Evolutionary conservation across 2,888 invertebrate species (phyloP).

Genomic region (Entomobrya proxima): DNA sequence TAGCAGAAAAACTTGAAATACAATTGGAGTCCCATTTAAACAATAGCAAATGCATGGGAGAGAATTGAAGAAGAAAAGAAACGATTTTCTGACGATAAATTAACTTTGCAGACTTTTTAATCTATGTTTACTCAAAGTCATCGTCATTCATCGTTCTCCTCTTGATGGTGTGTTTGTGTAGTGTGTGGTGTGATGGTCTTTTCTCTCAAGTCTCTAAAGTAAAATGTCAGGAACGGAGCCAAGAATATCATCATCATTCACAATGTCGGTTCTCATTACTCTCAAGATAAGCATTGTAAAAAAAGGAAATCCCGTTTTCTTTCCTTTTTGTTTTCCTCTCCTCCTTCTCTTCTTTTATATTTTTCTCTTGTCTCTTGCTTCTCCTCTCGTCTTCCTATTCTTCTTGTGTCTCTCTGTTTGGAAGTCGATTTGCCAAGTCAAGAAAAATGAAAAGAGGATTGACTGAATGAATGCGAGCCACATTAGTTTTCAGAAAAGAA

Average conservation of each 20-base stretch:
- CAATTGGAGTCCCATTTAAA: slow-evolving; percentile 36
- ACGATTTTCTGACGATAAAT: slow-evolving; percentile 59
- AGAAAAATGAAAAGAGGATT: slow-evolving; percentile 55
- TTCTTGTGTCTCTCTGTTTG: slow-evolving; percentile 41
- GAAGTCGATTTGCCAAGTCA: slow-evolving; percentile 65
- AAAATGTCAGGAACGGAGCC: slow-evolving; percentile 64
- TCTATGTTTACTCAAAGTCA: slow-evolving; percentile 64
- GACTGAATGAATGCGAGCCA: slow-evolving; percentile 58
- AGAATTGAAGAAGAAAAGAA: slow-evolving; percentile 22
- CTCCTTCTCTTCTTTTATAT: background rate
- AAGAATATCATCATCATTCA: slow-evolving; percentile 66
- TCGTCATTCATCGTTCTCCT: slow-evolving; percentile 51
- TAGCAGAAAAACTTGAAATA: slow-evolving; percentile 6
- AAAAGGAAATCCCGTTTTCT: slow-evolving; percentile 57
- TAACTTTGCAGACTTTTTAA: slow-evolving; percentile 59
- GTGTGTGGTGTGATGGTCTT: slow-evolving; percentile 5
- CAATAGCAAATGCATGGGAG: background rate
- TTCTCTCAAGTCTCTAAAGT: slow-evolving; percentile 36
- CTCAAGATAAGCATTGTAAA: slow-evolving; percentile 51
- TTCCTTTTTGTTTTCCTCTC: slow-evolving; percentile 26
- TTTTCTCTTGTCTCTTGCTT: slow-evolving; percentile 6
- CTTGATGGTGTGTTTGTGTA: background rate
- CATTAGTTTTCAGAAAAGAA: slow-evolving; percentile 43
- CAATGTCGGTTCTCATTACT: slow-evolving; percentile 65
- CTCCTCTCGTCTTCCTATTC: slow-evolving; percentile 6